phyloP scores from a whole-genome alignment of 2,113 vertebrate species.

The Pelobates fuscus region DNA sequence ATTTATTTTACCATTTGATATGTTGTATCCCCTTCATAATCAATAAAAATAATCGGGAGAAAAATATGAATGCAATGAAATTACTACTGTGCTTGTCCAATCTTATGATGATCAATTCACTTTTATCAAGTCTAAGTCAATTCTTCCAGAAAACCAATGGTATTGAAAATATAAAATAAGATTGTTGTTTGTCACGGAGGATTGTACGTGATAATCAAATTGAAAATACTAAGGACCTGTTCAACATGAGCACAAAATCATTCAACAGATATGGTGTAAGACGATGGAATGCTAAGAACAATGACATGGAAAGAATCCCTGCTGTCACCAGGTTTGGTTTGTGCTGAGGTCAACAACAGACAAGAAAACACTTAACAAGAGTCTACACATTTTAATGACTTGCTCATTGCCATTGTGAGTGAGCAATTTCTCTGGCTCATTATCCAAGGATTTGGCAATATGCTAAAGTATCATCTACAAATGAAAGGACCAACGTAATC shows the following conservation, averaged over 20 bases:
- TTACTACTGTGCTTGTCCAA: no score
- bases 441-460: slow-evolving; percentile 18
- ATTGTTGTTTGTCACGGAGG: background rate
- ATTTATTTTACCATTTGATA: no score
- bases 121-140: no score
- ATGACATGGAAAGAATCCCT: slow-evolving; percentile 18
- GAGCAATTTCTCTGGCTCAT: slow-evolving; percentile 4
- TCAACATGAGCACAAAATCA: background rate
- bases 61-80: no score
- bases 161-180: background rate
- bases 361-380: slow-evolving; percentile 29
- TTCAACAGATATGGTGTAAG: background rate
- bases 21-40: no score
- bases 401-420: slow-evolving; percentile 12
- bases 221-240: background rate
- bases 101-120: no score
- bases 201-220: background rate
- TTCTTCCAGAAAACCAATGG: no score
- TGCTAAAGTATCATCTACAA: slow-evolving; percentile 6
- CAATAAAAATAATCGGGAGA: no score
- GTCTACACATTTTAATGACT: slow-evolving; percentile 23
- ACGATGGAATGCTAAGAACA: slow-evolving; percentile 38
- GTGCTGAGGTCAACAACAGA: slow-evolving; percentile 22
- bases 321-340: slow-evolving; percentile 24
- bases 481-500: background rate